A percentile compares a stretch with the other conserved stretches of the same genome.
Conservation (phyloP, 2,113 vertebrate species). For the Tachuris rubrigastra region DNA sequence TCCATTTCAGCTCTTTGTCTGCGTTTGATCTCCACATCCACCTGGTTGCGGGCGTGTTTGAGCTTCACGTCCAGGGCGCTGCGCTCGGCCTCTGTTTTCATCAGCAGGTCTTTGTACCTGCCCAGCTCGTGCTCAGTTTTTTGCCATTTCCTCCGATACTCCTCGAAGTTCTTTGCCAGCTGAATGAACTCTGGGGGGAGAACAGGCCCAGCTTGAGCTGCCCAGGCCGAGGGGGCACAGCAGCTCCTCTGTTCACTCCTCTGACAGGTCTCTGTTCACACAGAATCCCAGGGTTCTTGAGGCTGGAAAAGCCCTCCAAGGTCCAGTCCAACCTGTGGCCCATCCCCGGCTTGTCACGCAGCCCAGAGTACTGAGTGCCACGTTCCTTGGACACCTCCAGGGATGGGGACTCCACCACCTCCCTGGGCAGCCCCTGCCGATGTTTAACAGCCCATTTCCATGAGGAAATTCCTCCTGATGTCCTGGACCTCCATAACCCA, state of each 20-base stretch:
- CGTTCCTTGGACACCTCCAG: neutral
- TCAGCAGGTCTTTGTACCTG: constrained; percentile 84
- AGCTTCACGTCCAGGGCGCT: constrained; percentile 92
- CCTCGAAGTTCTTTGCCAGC: constrained; percentile 89
- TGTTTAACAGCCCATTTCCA: neutral
- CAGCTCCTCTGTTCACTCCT: neutral
- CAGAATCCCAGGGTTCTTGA: neutral
- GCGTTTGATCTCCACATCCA: constrained; percentile 94
- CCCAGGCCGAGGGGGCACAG: neutral
- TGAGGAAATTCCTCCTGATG: neutral
- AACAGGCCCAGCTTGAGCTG: fast-evolving
- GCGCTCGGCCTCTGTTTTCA: constrained; percentile 87
- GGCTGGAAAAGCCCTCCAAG: neutral
- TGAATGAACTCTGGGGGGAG: constrained; percentile 87
- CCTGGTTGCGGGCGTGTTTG: constrained; percentile 97
- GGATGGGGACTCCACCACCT: neutral
- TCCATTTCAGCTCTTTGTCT: constrained; percentile 89
- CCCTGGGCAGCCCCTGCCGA: neutral
- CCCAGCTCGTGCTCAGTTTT: constrained; percentile 81
- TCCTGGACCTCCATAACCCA: neutral
- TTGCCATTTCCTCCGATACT: constrained; percentile 84
- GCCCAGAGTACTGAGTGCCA: neutral
- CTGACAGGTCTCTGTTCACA: neutral
- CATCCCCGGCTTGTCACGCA: neutral
- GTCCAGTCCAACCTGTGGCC: fast-evolving